phyloP scores from a whole-genome alignment of 92 coral and sea anemone genomes.

The Epizoanthus ramosus region DNA sequence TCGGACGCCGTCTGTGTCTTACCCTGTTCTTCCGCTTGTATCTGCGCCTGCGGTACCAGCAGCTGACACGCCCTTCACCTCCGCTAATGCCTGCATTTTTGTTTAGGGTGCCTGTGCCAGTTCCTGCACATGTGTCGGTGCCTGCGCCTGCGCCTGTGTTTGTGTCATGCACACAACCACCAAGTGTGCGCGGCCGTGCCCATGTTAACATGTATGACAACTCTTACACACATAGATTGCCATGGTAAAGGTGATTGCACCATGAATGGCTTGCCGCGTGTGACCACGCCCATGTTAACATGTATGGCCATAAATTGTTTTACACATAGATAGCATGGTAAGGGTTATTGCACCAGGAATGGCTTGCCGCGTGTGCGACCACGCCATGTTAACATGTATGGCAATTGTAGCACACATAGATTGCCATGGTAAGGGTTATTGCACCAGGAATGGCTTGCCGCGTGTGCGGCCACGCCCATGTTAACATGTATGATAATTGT shows the following conservation, averaged over 20 bases:
- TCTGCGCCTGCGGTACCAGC: no score
- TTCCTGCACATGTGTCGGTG: no score
- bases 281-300: background rate
- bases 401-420: constrained; percentile 49
- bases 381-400: no score
- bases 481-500: background rate
- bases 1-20: no score
- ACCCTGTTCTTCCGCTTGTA: background rate
- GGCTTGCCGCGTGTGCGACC: constrained; percentile 54
- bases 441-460: constrained; percentile 83
- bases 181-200: no score
- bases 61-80: no score
- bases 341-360: constrained; percentile 84
- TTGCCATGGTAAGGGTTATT: constrained; percentile 94
- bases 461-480: no score
- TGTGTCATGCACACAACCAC: no score
- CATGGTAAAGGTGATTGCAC: constrained; percentile 87
- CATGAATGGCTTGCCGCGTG: constrained; percentile 87
- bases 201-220: no score
- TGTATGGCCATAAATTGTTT: background rate
- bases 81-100: no score
- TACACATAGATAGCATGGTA: constrained; percentile 61
- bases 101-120: no score
- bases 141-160: no score
- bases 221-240: constrained; percentile 73